A percentile compares a stretch with the other conserved stretches of the same genome.
phyloP scores from a whole-genome alignment of 1,140 invertebrate genomes.

The Diabrotica virgifera region DNA sequence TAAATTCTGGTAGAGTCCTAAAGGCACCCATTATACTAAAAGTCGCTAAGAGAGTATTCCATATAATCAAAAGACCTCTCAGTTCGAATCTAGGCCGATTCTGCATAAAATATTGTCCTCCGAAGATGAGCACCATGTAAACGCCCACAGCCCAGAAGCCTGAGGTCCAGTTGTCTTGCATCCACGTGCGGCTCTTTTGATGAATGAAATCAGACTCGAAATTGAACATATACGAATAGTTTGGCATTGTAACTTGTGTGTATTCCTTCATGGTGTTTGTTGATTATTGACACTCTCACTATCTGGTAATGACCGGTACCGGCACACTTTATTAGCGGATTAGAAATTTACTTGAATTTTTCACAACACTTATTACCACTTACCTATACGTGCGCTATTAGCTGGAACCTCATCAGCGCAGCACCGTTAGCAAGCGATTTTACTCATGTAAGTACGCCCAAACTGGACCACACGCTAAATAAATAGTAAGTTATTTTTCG shows the following conservation, averaged over 20 bases:
- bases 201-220: slow-evolving; percentile 93
- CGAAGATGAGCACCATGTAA: slow-evolving; percentile 93
- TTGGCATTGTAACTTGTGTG: slow-evolving; percentile 65
- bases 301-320: neutral
- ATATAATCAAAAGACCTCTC: slow-evolving; percentile 77
- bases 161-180: slow-evolving; percentile 92
- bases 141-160: slow-evolving; percentile 87
- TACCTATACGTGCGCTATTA: too few relatives aligned
- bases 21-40: slow-evolving; percentile 93
- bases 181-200: slow-evolving; percentile 84
- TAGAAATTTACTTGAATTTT: neutral
- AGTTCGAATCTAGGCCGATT: slow-evolving; percentile 85
- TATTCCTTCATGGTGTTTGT: slow-evolving; percentile 41
- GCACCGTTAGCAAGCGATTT: too few relatives aligned
- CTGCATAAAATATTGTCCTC: slow-evolving; percentile 90
- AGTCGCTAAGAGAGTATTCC: slow-evolving; percentile 88
- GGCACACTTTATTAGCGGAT: neutral
- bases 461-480: too few relatives aligned
- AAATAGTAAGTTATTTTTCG: too few relatives aligned
- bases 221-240: slow-evolving; percentile 92
- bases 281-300: slow-evolving; percentile 7
- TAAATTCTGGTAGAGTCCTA: slow-evolving; percentile 82
- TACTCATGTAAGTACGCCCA: too few relatives aligned
- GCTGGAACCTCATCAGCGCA: too few relatives aligned
- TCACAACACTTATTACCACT: too few relatives aligned